Conservation (phyloP, 1,140 invertebrate genomes). For the Drosophila orosa region DNA sequence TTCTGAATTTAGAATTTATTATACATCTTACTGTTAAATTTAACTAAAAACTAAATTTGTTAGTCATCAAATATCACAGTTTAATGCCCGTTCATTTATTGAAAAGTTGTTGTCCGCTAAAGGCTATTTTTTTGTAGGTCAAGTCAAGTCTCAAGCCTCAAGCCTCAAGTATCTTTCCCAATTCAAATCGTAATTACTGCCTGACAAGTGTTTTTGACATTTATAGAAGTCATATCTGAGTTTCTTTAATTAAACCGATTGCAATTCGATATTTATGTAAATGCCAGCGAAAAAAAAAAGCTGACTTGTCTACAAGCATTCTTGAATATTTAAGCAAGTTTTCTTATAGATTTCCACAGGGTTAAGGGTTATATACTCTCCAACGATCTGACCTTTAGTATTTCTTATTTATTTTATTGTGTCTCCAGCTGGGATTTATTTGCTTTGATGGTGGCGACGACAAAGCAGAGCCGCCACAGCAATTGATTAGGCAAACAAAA, state of each 20-base stretch:
- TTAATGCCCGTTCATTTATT: slow-evolving; percentile 17
- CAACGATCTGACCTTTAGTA: background rate
- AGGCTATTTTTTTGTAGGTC: slow-evolving; percentile 18
- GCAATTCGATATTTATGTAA: slow-evolving; percentile 30
- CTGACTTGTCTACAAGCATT: background rate
- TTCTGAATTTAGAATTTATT: background rate
- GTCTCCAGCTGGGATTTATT: background rate
- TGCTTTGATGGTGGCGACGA: too few species aligned
- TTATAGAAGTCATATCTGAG: slow-evolving; percentile 8
- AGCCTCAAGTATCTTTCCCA: slow-evolving; percentile 10
- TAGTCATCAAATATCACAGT: slow-evolving; percentile 2
- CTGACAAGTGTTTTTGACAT: slow-evolving; percentile 40
- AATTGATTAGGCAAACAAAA: slow-evolving; percentile 12
- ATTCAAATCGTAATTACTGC: slow-evolving; percentile 36
- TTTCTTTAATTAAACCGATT: slow-evolving; percentile 25
- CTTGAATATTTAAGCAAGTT: background rate
- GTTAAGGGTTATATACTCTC: background rate
- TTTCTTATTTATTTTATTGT: background rate
- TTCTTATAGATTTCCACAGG: background rate
- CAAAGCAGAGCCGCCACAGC: background rate
- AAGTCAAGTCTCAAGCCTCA: slow-evolving; percentile 4
- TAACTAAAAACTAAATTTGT: background rate
- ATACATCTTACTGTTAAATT: background rate
- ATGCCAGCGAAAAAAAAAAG: slow-evolving; percentile 28
- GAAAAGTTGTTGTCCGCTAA: slow-evolving; percentile 34